phyloP scores from a whole-genome alignment of 2,888 invertebrate genomes.

The Acrobasis repandana region DNA sequence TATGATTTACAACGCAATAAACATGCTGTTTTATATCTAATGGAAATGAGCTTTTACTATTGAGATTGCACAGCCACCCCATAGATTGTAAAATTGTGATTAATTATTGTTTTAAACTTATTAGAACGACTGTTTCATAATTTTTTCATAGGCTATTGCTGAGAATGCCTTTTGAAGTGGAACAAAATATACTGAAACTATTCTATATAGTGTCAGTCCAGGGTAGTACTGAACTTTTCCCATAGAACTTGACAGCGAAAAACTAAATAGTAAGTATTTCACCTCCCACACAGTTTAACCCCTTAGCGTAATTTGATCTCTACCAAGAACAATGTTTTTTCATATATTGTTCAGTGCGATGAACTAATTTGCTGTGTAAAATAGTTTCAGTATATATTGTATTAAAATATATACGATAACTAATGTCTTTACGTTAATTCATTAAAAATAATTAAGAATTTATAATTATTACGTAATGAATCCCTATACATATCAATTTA shows the following conservation, averaged over 20 bases:
- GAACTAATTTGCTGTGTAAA: too few species aligned
- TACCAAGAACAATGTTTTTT: too few species aligned
- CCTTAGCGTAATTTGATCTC: too few species aligned
- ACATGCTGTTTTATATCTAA: constrained; percentile 74
- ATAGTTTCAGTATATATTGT: not conserved
- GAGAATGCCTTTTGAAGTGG: too few species aligned
- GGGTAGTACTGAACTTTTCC: too few species aligned
- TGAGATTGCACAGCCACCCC: constrained; percentile 67
- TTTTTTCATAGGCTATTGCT: not conserved
- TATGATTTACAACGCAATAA: constrained; percentile 79
- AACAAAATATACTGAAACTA: too few species aligned
- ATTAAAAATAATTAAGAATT: not conserved
- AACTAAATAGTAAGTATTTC: too few species aligned
- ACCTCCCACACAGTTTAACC: too few species aligned
- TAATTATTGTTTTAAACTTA: constrained; percentile 42
- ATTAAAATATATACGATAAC: not conserved
- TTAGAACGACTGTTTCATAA: constrained; percentile 5
- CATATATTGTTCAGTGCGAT: too few species aligned
- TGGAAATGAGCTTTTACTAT: constrained; percentile 77
- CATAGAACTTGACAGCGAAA: too few species aligned
- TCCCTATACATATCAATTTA: constrained; percentile 28
- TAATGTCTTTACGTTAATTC: too few species aligned
- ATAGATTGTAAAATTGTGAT: constrained; percentile 56
- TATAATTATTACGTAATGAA: constrained; percentile 1
- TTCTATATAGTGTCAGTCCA: too few species aligned